Evolutionary conservation across 2,888 invertebrate genomes (phyloP).

Genomic region (Drosophila bunnanda): DNA sequence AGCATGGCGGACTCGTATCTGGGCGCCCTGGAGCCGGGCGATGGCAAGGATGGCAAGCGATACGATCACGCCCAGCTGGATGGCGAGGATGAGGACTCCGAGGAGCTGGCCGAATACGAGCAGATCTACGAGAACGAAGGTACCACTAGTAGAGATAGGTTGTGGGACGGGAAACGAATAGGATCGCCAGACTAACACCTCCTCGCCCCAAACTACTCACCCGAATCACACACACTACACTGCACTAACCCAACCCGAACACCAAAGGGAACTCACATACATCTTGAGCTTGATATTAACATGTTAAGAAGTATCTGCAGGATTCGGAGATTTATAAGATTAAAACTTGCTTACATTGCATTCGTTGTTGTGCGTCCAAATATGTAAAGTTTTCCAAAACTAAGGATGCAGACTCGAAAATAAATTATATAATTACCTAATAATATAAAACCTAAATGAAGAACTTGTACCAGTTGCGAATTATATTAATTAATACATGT

Average conservation of each 20-base stretch:
- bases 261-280: not conserved
- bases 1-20: constrained; percentile 82
- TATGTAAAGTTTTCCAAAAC: not conserved
- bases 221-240: not conserved
- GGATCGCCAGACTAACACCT: constrained; percentile 3
- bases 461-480: not conserved
- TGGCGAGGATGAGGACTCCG: constrained; percentile 89
- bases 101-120: constrained; percentile 90
- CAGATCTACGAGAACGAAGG: constrained; percentile 88
- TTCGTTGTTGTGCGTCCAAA: not conserved
- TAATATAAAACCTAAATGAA: not conserved
- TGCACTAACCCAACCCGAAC: not conserved
- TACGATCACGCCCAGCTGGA: constrained; percentile 89
- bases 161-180: not conserved
- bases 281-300: constrained; percentile 17
- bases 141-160: constrained; percentile 24
- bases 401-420: not conserved
- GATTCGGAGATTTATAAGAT: no score
- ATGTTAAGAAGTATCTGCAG: not conserved
- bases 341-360: not conserved
- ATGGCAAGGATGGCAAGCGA: constrained; percentile 80
- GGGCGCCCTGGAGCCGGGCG: constrained; percentile 69
- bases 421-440: not conserved
- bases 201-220: not conserved
- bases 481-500: not conserved